Evolutionary conservation across 2,797 vertebrate genomes (phyloP), one percentile per base, ranked within the genome.

Genomic region (Dromococcyx pavoninus): DNA sequence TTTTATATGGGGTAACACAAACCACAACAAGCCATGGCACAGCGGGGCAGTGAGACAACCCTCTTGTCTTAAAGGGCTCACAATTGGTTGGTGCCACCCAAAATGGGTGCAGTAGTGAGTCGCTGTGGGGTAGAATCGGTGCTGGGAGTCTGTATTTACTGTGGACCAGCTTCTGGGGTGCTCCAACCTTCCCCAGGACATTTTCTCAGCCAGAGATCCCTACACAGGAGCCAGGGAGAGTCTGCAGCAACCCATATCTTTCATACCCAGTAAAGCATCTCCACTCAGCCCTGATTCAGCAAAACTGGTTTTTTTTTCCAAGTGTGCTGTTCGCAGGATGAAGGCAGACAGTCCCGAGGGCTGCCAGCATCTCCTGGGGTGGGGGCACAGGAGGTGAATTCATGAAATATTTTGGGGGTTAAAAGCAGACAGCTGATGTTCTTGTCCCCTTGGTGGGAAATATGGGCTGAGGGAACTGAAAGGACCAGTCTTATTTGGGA

Each of bases 31-130:
- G 44, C 30, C 1, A 3, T 15, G 57, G 51, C 0, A 3, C 56
- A 35, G 43, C 3, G 1, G 6, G n/a, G 21, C 24, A 23, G 43
- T 43, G 54, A 35, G 13, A 62, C 43, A 57, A 17, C 6, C 16
- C 2, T 1, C n/a, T 33, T 17, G 3, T 25, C 33, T 7, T 21
- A 1, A 27, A 25, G 67, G 23, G 7, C 16, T 79, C 2, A 1
- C 18, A 7, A 5, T 25, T 2, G 62, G 11, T 21, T 33, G 43
- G 44, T 54, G 28, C 5, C 32, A 10, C 11, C 15, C 41, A n/a
- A 30, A 12, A 22, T 0, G 4, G 35, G 50, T 5, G 2, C 27
- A 14, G n/a, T 0, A 0, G 4, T 24, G 51, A 35, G 35, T 0
- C 8, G 23, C 32, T 4, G 1, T 23, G 54, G 24, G 51, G 30